These are phyloP conservation scores for Cantharis flavilabris DNA, from an alignment of 2,888 invertebrate genomes.

Conservation along the genomic window DNA sequence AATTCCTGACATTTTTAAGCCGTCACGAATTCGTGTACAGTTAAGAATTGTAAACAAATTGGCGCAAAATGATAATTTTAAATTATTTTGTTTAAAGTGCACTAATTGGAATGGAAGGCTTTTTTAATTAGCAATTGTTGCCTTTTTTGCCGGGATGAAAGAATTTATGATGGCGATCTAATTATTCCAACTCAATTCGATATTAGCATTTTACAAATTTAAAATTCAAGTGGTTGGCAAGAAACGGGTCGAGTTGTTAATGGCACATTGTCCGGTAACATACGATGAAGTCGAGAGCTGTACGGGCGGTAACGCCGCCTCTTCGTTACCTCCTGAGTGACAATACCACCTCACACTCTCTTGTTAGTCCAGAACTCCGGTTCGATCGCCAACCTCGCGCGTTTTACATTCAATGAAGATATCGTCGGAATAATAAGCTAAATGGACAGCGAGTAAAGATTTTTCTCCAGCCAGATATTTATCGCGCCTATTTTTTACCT, in stretches of 20 bases:
- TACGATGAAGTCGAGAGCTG: constrained; percentile 47
- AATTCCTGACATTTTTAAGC: background rate
- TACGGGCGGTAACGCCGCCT: constrained; percentile 51
- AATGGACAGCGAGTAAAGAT: constrained; percentile 45
- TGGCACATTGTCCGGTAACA: constrained; percentile 65
- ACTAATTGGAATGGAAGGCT: background rate
- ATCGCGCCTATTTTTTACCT: constrained; percentile 38
- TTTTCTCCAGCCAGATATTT: constrained; percentile 35
- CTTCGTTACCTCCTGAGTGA: constrained; percentile 55
- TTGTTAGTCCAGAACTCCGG: constrained; percentile 52
- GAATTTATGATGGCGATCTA: constrained; percentile 1
- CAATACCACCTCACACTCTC: constrained; percentile 56
- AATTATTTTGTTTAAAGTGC: background rate
- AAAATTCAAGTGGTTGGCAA: constrained; percentile 21
- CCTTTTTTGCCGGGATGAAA: background rate
- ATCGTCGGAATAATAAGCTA: constrained; percentile 54
- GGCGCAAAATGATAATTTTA: background rate
- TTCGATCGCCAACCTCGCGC: constrained; percentile 41
- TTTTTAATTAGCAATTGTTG: background rate
- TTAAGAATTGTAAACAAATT: background rate
- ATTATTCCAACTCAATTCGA: constrained; percentile 1
- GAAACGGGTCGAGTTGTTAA: constrained; percentile 44
- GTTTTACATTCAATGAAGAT: constrained; percentile 58
- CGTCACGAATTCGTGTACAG: background rate
- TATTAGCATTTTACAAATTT: constrained; percentile 19